Evolutionary conservation across 2,888 invertebrate genomes (phyloP), one percentile per base, ranked within the genome.

Genomic region (Drosophila mimica): DNA sequence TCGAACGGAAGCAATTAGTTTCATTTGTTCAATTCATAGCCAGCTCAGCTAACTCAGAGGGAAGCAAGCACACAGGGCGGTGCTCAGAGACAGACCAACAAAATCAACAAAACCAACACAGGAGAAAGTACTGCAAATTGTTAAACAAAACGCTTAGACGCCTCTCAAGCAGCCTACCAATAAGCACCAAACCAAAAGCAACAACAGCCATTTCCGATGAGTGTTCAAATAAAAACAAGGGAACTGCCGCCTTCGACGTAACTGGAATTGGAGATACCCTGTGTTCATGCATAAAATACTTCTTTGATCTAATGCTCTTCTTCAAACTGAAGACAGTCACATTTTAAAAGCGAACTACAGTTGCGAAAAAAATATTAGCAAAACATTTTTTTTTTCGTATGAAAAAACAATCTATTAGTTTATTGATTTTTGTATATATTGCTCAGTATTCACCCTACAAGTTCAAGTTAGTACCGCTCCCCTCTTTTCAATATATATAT

Each of bases 1-100:
- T 74, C 65, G 60, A 90, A 83, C 88, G 91, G 88, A 89, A 87
- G 89, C 82, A 77, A 87, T 89, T 87, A 83, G 75, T 79, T 86
- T 71, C 70, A 74, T 76, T 79, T 86, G 76, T 70, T 70, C 36
- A 63, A 62, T 52, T 60, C 51, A 53, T 25, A 56, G 40, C 25
- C 52, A 31, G 51, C 67, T 70, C 57, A 28, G 54, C 33, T 38
- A 65, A 28, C 36, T 46, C 20, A 46, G 15, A 28, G 43, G 28
- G 38, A 20, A 56, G 38, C 48, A 20, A 46, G 46, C 15, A 15
- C 38, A 38, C 36, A 51, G 46, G 43, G 59, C 20, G 17, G 13
- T 48, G 61, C 33, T 54, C 11, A 54, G 15, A 36, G 46, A 20
- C 6, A 28, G 25, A 30, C 13, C n/a, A 46, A 46, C 46, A 25